Evolutionary conservation across 1,140 invertebrate genomes (phyloP).

Genomic region (Zelostemma sp.): DNA sequence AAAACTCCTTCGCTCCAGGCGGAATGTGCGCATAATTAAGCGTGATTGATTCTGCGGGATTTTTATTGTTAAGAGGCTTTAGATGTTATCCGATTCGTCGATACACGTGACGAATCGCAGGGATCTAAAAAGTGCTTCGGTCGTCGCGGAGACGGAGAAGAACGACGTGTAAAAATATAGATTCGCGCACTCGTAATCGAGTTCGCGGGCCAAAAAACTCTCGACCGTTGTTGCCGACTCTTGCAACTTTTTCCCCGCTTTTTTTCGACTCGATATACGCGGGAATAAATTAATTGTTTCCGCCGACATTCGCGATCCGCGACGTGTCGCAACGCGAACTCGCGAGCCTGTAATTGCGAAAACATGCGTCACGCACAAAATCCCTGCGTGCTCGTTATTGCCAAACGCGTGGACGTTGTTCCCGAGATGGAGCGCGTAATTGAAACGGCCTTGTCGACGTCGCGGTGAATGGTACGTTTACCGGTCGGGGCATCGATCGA

Average conservation of each 20-base stretch:
- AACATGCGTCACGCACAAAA: too few relatives aligned
- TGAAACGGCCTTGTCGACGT: not conserved
- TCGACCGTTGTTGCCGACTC: too few relatives aligned
- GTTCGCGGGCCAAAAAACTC: too few relatives aligned
- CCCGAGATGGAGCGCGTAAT: not conserved
- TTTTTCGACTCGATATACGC: too few relatives aligned
- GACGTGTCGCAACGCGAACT: not conserved
- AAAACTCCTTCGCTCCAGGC: too few relatives aligned
- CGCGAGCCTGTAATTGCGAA: too few relatives aligned
- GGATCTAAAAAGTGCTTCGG: conserved; percentile 16
- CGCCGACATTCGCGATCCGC: not conserved
- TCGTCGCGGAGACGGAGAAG: conserved; percentile 17
- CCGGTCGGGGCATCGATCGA: conserved; percentile 7
- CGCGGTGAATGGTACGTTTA: not conserved
- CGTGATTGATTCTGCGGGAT: too few relatives aligned
- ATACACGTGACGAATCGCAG: conserved; percentile 28
- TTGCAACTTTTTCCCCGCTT: too few relatives aligned
- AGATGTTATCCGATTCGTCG: conserved; percentile 26
- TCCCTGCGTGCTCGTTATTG: too few relatives aligned
- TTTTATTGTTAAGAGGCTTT: too few relatives aligned
- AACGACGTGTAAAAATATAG: conserved; percentile 17
- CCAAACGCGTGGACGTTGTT: not conserved
- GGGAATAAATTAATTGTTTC: too few relatives aligned
- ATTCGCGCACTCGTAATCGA: conserved; percentile 21
- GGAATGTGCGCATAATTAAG: too few relatives aligned